Percentiles rank a stretch among this genome's conserved stretches.
phyloP scores from a whole-genome alignment of 2,888 invertebrate species.

The Nephrotoma guestfalica region DNA sequence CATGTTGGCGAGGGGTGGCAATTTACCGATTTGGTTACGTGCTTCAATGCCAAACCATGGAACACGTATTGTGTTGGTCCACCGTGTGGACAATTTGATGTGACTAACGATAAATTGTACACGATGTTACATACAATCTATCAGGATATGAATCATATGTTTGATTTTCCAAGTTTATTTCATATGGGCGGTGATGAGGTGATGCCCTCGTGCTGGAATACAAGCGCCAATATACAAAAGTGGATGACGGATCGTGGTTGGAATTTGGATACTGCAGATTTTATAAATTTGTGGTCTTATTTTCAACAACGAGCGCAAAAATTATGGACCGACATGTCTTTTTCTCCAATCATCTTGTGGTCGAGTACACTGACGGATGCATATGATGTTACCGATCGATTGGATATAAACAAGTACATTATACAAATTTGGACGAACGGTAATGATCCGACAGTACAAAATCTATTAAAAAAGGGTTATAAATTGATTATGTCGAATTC shows the following conservation, averaged over 20 bases:
- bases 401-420: constrained; percentile 54
- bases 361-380: constrained; percentile 54
- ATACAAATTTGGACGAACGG: constrained; percentile 62
- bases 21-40: constrained; percentile 39
- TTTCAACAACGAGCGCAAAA: constrained; percentile 43
- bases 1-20: constrained; percentile 42
- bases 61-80: constrained; percentile 50
- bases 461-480: constrained; percentile 50
- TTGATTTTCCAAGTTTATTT: constrained; percentile 43
- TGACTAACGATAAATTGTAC: constrained; percentile 46
- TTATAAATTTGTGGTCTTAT: constrained; percentile 47
- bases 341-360: constrained; percentile 46
- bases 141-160: constrained; percentile 42
- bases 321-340: constrained; percentile 21
- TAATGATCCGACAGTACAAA: constrained; percentile 18
- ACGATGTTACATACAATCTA: constrained; percentile 48
- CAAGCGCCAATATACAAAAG: constrained; percentile 41
- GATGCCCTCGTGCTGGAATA: constrained; percentile 51
- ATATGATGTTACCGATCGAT: constrained; percentile 39
- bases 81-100: constrained; percentile 63
- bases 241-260: constrained; percentile 47
- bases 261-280: constrained; percentile 37
- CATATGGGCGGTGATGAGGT: constrained; percentile 75
- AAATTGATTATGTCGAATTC: constrained; percentile 62
- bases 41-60: constrained; percentile 53